Evolutionary conservation across 1,140 invertebrate genomes (phyloP).

Genomic region (Pseudomyrmex dendroicus): DNA sequence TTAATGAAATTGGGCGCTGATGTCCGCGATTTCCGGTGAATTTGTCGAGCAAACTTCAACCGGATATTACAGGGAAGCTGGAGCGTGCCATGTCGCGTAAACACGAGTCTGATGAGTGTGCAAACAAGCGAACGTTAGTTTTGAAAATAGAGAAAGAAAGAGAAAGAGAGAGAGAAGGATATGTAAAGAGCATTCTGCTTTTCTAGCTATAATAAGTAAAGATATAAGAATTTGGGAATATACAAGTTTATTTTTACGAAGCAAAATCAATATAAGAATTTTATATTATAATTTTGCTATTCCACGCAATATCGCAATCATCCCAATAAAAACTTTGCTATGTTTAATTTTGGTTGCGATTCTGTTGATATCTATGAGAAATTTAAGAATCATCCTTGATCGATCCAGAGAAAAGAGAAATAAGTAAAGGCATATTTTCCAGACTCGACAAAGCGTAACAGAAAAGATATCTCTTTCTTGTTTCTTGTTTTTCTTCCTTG

Average conservation of each 20-base stretch:
- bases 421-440: background rate
- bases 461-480: background rate
- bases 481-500: background rate
- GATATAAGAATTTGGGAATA: background rate
- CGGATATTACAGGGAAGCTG: slow-evolving; percentile 50
- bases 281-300: background rate
- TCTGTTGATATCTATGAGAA: background rate
- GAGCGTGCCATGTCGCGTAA: slow-evolving; percentile 34
- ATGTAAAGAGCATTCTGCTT: background rate
- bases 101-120: slow-evolving; percentile 33
- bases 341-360: background rate
- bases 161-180: background rate
- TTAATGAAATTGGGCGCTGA: slow-evolving; percentile 42
- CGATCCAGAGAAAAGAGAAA: background rate
- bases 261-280: too few relatives aligned
- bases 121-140: slow-evolving; percentile 46
- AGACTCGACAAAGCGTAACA: background rate
- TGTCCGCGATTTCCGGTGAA: slow-evolving; percentile 45
- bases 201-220: slow-evolving; percentile 14
- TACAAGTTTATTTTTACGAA: background rate
- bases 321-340: slow-evolving; percentile 1
- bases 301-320: background rate
- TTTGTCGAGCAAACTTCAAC: slow-evolving; percentile 52
- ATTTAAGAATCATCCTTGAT: background rate
- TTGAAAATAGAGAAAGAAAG: slow-evolving; percentile 24